Conservation (phyloP, 2,113 vertebrate genomes). For the Pseudopipra pipra region DNA sequence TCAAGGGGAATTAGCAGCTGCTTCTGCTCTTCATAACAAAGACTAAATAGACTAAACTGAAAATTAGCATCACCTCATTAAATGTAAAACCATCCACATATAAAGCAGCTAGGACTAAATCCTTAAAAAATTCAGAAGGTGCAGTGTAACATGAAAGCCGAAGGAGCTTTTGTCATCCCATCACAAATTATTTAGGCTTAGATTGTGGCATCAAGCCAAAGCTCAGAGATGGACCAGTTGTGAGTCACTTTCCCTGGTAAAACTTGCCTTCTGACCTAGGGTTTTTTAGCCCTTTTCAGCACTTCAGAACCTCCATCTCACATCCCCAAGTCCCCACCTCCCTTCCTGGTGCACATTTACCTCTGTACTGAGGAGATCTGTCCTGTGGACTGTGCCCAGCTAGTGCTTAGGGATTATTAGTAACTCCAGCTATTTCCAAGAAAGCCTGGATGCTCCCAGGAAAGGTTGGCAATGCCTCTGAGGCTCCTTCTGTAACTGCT, state of each 20-base stretch:
- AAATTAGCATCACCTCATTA: conserved; percentile 61
- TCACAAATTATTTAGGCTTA: conserved; percentile 53
- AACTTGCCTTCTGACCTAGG: background rate
- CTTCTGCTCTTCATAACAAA: conserved; percentile 12
- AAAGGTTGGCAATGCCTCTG: background rate
- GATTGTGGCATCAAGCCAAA: background rate
- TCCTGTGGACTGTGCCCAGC: background rate
- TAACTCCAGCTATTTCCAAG: background rate
- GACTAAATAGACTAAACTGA: conserved; percentile 51
- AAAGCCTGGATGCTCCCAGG: background rate
- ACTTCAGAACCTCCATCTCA: background rate
- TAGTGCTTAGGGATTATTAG: background rate
- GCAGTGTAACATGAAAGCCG: conserved; percentile 16
- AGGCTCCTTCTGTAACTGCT: background rate
- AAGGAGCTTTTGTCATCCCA: conserved; percentile 43
- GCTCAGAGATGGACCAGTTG: background rate
- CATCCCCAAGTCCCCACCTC: background rate
- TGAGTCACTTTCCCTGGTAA: background rate
- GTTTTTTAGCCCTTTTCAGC: background rate
- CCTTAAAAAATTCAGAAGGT: conserved; percentile 61
- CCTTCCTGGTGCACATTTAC: background rate
- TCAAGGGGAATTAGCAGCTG: conserved; percentile 45
- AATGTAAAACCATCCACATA: conserved; percentile 44
- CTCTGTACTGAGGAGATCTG: background rate
- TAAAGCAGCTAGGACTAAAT: background rate